Base-by-base conservation (phyloP, 2,888 invertebrate genomes). In the Nebria brevicollis region DNA sequence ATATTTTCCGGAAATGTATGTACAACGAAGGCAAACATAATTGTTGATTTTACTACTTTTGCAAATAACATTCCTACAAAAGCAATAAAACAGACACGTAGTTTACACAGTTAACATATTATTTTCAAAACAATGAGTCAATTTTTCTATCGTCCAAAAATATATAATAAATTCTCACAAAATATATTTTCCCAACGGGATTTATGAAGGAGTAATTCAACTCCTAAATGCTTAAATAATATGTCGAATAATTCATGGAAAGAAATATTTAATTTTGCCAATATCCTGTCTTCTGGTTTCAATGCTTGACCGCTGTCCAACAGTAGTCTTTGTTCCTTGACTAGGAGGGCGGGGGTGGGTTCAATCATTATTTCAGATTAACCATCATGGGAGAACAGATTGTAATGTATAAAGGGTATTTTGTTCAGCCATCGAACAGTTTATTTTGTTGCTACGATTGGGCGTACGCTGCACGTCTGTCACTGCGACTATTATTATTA, bases 281-380 rank as follows among this genome's bases (percentile, higher is more conserved):
- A 25, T 25, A 25, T 68, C 68, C 68, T 68, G 68, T 68, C 65
- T 65, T 15, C n/a, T 15, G 41, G 64, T 77, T 77, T 72, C 77
- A 77, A 15, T 64, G 72, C 77, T 77, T 75, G 77, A 77, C 77
- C 77, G 72, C 72, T 77, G 77, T 72, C 77, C 77, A 72, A 26
- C 77, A 25, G 42, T 72, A 54, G 20, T 8, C 64, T 20, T 34
- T 65, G 64, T 41, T 25, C 72, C 54, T 13, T 13, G 13, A 8
- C 10, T 10, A 34, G 43, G 42, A 20, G 77, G 77, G 77, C 72
- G 77, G 65, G 26, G 70, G 13, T 41, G 66, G 66, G 26, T 66
- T 5, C 15, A 11, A 70, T 77, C 77, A 77, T 77, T 77, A 77
- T 77, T 77, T 65, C 77, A 54, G 77, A 77, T 77, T 77, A 77